Evolutionary conservation across 1,140 invertebrate species (phyloP), one percentile per base, ranked within the genome.

Genomic region (Platorchestia sp.): DNA sequence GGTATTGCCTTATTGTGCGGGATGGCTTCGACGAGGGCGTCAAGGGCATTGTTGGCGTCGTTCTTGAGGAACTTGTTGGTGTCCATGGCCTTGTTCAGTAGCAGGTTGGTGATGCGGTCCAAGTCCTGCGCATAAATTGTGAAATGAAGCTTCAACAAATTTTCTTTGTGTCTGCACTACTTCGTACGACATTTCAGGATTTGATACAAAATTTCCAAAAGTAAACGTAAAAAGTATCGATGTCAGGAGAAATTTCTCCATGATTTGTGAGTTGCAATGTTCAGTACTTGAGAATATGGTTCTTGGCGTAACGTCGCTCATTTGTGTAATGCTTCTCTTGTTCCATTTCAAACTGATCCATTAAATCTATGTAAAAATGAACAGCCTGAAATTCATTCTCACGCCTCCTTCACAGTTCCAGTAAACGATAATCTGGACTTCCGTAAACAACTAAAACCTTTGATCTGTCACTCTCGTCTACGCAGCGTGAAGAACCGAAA

Each of bases 31-130:
- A 99, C 98, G 98, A 99, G 98, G 14, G 98, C 97, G 96, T 98
- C 98, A 51, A 99, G 97, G 43, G 99, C 98, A n/a, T 97, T 97
- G 41, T 98, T 98, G 27, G 98, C 98, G 97, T 99, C 99, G 41
- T 98, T 98, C 86, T 99, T 97, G 45, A 99, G 97, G 97, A 99
- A 99, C 96, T 98, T 98, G 97, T 99, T 99, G 0, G 99, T 99
- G 97, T 99, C 99, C 0, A 98, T 98, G 86, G 98, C 98, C 96
- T 99, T 98, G 96, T 98, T 98, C 41, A 99, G 97, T 45, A 99
- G 97, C 16, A 98, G 98, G 43, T 98, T 98, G 0, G 98, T 98
- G 95, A 99, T 98, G 96, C 99, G 98, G 96, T 99, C 99, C 42
- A 99, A 97, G 97, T 99, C 99, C 97, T 99, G 97, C 27, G 59